Base-by-base conservation (phyloP, 2,797 vertebrate genomes). In the Smutsia gigantea region DNA sequence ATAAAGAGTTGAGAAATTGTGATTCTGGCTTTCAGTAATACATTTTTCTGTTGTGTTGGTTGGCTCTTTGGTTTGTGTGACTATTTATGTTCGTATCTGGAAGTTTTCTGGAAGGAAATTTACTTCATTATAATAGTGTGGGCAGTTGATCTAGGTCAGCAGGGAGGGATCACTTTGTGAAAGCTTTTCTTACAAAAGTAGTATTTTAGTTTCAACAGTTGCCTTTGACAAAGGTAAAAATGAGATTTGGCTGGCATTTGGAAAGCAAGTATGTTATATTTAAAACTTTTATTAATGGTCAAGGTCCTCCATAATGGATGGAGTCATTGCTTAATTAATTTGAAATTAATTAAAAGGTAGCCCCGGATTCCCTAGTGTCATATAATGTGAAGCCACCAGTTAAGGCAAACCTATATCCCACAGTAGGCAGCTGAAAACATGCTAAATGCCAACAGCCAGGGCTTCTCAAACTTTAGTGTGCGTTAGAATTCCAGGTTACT, bases 71-170 rank as follows among this genome's bases (percentile, higher is more conserved):
- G 79, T 97, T 49, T 74, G 0, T 69, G 63, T 78, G 4, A 78
- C 66, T 92, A 49, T 97, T 97, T 97, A 51, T 97, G 93, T 94
- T 96, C 74, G 72, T 84, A 89, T 83, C 63, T 90, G 74, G 66
- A 97, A 93, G 69, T 94, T 78, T 72, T 96, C 88, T 72, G 87
- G 42, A 77, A 94, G 87, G 78, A 91, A 71, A 93, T 69, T 89
- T 79, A 63, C 90, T 71, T 55, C 72, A 59, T 17, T 81, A 0
- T 61, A 53, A 39, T 51, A 59, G 23, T 87, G 23, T 78, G 75
- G 51, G 83, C 74, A 74, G 94, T 66, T 39, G 77, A 66, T 49
- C 64, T 87, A 81, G 83, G 51, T 81, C 89, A 94, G n/a, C 14
- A 74, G 57, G 78, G 86, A 92, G 87, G 49, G 59, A 34, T 37